Percentiles rank a stretch among this genome's conserved stretches.
These are phyloP conservation scores for Pandemis cinnamomeana DNA, from an alignment of 2,888 invertebrate species.

Conservation along the genomic window DNA sequence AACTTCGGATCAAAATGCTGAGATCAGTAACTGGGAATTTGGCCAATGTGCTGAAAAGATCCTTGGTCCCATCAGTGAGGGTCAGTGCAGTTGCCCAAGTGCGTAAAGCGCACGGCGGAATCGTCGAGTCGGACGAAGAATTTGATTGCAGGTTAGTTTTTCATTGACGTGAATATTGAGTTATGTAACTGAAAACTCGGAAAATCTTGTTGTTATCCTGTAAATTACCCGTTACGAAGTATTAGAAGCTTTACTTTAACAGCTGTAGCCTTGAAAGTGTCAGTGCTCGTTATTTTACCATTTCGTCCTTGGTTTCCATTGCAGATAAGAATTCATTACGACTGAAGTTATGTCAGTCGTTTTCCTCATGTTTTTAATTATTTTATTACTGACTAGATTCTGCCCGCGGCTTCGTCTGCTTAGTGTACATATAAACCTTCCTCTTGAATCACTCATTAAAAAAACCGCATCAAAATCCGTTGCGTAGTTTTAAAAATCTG, in stretches of 20 bases:
- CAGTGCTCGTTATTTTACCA: background rate
- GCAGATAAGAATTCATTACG: constrained; percentile 24
- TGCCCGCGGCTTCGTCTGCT: too few relatives aligned
- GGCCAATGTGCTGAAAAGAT: constrained; percentile 71
- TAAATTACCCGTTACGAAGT: background rate
- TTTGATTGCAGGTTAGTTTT: constrained; percentile 89
- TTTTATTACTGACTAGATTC: background rate
- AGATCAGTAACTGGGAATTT: constrained; percentile 75
- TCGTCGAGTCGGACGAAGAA: constrained; percentile 91
- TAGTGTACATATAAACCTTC: too few relatives aligned
- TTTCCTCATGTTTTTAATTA: constrained; percentile 27
- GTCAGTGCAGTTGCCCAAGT: constrained; percentile 65
- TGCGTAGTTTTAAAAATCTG: too few relatives aligned
- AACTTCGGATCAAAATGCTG: constrained; percentile 74
- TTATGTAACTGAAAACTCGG: constrained; percentile 77
- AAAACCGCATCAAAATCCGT: too few relatives aligned
- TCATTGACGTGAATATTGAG: constrained; percentile 60
- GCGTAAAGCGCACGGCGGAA: constrained; percentile 74
- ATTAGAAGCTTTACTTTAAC: background rate
- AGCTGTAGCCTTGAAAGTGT: background rate
- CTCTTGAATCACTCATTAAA: too few relatives aligned
- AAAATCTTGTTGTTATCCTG: constrained; percentile 17
- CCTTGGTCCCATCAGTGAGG: constrained; percentile 68
- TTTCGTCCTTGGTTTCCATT: background rate
- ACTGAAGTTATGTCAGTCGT: constrained; percentile 24